A percentile compares a stretch with the other conserved stretches of the same genome.
phyloP scores from a whole-genome alignment of 2,797 vertebrate genomes.

The Furcifer pardalis region DNA sequence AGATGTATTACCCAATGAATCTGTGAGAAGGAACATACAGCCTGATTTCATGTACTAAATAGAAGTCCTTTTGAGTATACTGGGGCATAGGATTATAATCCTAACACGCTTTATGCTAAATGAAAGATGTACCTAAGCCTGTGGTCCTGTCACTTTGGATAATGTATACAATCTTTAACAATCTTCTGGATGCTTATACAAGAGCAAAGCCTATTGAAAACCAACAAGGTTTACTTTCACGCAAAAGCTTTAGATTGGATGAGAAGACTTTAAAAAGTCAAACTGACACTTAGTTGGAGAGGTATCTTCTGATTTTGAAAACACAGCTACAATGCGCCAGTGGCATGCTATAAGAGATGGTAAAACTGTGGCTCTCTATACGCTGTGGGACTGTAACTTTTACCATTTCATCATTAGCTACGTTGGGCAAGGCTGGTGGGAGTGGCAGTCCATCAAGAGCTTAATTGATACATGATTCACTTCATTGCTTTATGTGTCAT shows the following conservation, averaged over 20 bases:
- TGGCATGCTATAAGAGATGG: neutral
- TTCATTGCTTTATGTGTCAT: conserved; percentile 4
- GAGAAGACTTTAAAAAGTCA: neutral
- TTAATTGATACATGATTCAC: neutral
- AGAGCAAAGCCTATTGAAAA: neutral
- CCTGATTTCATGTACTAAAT: neutral
- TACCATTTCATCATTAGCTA: no score
- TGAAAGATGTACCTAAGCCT: neutral
- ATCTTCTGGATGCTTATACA: neutral
- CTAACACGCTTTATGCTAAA: neutral
- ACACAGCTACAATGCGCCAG: no score
- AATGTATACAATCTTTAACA: neutral
- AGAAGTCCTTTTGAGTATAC: neutral
- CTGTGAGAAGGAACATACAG: neutral
- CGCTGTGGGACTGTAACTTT: no score
- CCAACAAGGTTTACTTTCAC: neutral
- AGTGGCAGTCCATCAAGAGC: no score
- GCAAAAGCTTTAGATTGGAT: neutral
- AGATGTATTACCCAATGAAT: neutral
- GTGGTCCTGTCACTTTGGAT: neutral
- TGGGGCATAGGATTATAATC: neutral
- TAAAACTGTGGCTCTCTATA: no score
- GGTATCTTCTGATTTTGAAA: neutral
- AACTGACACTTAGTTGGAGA: neutral
- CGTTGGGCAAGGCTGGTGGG: no score